Conservation (phyloP, 1,140 invertebrate species). For the Tetranychus urticae region DNA sequence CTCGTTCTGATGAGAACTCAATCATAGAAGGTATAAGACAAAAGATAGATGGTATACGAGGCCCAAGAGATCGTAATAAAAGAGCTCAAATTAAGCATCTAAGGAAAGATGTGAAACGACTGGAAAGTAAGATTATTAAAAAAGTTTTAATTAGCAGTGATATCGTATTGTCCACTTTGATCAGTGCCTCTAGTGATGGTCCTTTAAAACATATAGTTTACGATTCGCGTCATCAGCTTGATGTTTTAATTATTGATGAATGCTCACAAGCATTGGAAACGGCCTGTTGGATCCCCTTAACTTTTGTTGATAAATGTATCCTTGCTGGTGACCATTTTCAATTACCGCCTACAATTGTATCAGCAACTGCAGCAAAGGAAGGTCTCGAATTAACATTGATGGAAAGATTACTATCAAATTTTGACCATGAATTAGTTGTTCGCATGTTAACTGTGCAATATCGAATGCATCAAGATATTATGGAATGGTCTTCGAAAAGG, state of each 20-base stretch:
- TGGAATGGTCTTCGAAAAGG: constrained; percentile 19
- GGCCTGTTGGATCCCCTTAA: not conserved
- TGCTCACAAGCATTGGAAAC: not conserved
- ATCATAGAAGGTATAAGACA: constrained; percentile 27
- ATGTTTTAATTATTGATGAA: not conserved
- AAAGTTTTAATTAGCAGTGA: constrained; percentile 18
- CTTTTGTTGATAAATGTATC: constrained; percentile 37
- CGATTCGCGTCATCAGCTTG: not conserved
- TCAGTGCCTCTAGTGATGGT: not conserved
- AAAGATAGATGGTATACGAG: constrained; percentile 24
- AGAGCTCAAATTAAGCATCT: constrained; percentile 17
- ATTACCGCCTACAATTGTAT: constrained; percentile 60
- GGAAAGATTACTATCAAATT: constrained; percentile 31
- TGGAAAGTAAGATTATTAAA: constrained; percentile 22
- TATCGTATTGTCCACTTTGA: not conserved
- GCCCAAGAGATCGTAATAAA: constrained; percentile 14
- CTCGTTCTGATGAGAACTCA: constrained; percentile 21
- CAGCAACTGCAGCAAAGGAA: constrained; percentile 34
- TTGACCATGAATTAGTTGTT: constrained; percentile 22
- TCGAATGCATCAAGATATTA: constrained; percentile 72
- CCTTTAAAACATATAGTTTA: not conserved
- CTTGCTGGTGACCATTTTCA: constrained; percentile 83
- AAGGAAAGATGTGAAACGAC: constrained; percentile 23
- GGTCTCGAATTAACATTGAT: constrained; percentile 69
- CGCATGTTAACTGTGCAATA: constrained; percentile 47